Conservation (phyloP, 2,113 vertebrate species). For the Gallinago paraguaiae region DNA sequence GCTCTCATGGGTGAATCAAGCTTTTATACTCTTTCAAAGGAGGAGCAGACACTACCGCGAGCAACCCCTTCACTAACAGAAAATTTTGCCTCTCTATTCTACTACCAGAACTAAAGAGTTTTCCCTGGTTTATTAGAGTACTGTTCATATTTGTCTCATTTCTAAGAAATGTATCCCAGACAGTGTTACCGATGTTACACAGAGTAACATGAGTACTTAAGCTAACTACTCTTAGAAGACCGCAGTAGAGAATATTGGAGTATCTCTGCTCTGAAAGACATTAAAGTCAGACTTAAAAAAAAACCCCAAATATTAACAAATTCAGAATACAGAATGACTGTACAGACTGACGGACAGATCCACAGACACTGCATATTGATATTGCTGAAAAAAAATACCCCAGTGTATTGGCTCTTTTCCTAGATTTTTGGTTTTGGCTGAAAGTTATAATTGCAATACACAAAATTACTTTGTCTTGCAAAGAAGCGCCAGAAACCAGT, state of each 20-base stretch:
- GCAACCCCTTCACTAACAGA: neutral
- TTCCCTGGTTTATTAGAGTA: neutral
- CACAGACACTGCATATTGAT: neutral
- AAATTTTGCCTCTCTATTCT: neutral
- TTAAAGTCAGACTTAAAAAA: neutral
- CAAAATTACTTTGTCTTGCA: neutral
- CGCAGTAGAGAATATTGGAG: fast-evolving
- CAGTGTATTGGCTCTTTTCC: neutral
- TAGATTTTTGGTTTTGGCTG: neutral
- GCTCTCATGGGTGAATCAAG: neutral
- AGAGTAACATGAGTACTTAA: neutral
- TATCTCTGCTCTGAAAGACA: neutral
- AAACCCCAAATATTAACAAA: neutral
- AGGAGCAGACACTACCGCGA: neutral
- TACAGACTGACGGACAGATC: neutral
- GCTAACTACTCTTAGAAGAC: neutral
- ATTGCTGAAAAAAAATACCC: neutral
- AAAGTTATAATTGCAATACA: neutral
- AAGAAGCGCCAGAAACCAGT: neutral
- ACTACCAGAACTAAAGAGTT: neutral
- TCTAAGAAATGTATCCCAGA: neutral
- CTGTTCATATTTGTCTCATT: neutral
- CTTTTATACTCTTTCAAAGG: neutral
- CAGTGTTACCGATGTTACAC: neutral
- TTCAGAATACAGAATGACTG: neutral